These are phyloP conservation scores for Coluber constrictor DNA, from an alignment of 2,797 vertebrate genomes.

Conservation along the genomic window DNA sequence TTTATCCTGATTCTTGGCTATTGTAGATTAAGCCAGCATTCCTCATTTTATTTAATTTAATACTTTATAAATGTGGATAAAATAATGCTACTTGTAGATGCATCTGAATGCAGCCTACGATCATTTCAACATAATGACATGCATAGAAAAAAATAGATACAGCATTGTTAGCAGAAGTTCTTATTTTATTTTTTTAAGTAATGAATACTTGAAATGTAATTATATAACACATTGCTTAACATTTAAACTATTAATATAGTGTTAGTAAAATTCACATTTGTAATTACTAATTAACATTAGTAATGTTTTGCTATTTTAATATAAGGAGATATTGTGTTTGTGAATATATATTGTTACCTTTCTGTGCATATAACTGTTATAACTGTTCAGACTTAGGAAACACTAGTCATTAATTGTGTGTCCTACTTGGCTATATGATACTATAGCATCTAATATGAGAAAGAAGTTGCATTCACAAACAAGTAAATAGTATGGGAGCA, in stretches of 20 bases:
- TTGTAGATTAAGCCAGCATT: neutral
- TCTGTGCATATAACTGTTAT: neutral
- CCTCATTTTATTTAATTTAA: neutral
- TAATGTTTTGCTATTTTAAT: neutral
- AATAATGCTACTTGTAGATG: neutral
- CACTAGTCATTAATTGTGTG: neutral
- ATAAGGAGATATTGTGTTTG: neutral
- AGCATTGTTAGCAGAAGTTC: neutral
- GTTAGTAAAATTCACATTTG: neutral
- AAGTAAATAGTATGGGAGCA: neutral
- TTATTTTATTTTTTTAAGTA: neutral
- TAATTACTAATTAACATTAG: neutral
- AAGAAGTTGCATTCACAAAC: neutral
- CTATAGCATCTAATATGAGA: neutral
- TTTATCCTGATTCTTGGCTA: neutral
- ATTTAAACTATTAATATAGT: neutral
- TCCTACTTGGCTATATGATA: neutral
- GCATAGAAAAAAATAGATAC: neutral
- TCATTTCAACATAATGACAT: neutral
- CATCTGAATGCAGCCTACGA: neutral
- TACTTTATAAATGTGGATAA: neutral
- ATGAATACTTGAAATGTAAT: neutral
- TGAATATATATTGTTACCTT: neutral
- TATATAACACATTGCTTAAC: neutral
- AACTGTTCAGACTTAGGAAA: neutral